Base-by-base conservation (phyloP, 2,888 invertebrate genomes). In the Sinohyriopsis cumingii region DNA sequence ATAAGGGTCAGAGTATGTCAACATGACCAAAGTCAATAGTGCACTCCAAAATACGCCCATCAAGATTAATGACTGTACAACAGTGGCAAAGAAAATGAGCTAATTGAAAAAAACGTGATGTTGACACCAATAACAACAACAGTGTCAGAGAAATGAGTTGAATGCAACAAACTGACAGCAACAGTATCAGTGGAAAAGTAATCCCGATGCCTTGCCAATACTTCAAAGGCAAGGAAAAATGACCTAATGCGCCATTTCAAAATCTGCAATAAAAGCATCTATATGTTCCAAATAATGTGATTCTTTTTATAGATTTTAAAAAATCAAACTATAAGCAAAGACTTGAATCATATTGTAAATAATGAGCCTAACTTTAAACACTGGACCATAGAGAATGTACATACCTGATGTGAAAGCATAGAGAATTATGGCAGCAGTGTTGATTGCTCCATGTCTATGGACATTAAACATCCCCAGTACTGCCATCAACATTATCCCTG, bases 341-440 rank as follows among this genome's bases (percentile, higher is more conserved):
- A 45, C 45, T 15, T 45, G 12, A 45, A 45, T 45, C 45, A 45
- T 33, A 9, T 3, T 20, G 9, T 28, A 25, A 61, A 25, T 25
- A 25, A 61, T 24, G 19, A n/a, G 28, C 3, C 1, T 4, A n/a
- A 15, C 12, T 12, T 25, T 22, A 63, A 9, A 63, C 7, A 20
- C 18, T 20, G 22, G 6, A 15, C 9, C 12, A 20, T 1, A 20
- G 33, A n/a, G 19, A 57, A 4, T 4, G 25, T 57, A 78, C 78
- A 75, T 75, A 91, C 91, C 86, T 59, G 91, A 91, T 4, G 91
- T 91, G 68, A 91, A 88, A 22, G 91, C 91, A 79, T 91, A 92
- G 20, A 92, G 84, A 19, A 91, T 83, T 65, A 91, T 88, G n/a
- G 89, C 89, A 0, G 91, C 89, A 20, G 91, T 87, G 78, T 91